Conservation (phyloP, 2,888 invertebrate species). For the Thumatha senex region DNA sequence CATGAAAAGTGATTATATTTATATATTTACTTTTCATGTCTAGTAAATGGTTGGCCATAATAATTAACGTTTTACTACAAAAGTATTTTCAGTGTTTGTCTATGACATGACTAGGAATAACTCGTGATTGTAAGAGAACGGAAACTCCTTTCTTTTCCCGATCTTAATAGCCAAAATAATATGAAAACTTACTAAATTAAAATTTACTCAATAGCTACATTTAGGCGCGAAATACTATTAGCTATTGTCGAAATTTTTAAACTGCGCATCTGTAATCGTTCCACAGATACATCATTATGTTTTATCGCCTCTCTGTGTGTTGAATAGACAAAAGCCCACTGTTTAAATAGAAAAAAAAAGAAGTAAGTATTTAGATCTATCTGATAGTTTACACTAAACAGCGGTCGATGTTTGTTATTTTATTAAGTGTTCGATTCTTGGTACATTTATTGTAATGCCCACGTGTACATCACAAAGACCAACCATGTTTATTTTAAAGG, state of each 20-base stretch:
- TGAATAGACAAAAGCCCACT: conserved; percentile 73
- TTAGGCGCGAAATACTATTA: not conserved
- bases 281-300: conserved; percentile 45
- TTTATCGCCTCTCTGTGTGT: conserved; percentile 52
- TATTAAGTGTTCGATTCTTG: conserved; percentile 66
- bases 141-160: no score
- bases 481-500: conserved; percentile 54
- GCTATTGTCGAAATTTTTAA: not conserved
- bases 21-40: no score
- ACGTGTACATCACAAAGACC: conserved; percentile 66
- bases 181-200: not conserved
- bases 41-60: no score
- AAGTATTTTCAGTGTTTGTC: no score
- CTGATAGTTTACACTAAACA: conserved; percentile 62
- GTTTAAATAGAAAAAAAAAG: conserved; percentile 62
- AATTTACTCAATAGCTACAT: not conserved
- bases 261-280: conserved; percentile 25
- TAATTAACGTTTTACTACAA: no score
- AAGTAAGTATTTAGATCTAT: conserved; percentile 70
- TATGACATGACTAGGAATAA: no score
- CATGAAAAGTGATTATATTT: no score
- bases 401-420: conserved; percentile 72
- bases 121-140: no score
- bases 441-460: conserved; percentile 73
- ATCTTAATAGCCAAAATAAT: no score